These are phyloP conservation scores for Bombus waltoni DNA, from an alignment of 1,140 invertebrate genomes.

Conservation along the genomic window DNA sequence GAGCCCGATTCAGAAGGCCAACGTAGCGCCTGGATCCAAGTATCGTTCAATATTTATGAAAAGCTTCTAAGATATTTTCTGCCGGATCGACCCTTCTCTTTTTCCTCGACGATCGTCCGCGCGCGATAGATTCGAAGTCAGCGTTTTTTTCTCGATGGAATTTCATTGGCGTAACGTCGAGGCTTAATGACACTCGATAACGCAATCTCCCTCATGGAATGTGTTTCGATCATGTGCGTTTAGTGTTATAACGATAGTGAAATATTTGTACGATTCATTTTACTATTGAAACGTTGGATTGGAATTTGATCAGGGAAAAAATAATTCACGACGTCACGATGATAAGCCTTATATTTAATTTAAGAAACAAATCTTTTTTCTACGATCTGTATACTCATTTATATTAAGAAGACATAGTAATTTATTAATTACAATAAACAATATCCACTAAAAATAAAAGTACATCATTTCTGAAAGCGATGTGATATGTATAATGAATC, in stretches of 20 bases:
- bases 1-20: conserved; percentile 75
- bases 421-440: too few relatives aligned
- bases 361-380: background rate
- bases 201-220: too few relatives aligned
- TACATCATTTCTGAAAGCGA: background rate
- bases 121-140: conserved; percentile 55
- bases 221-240: background rate
- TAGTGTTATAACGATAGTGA: too few relatives aligned
- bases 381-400: too few relatives aligned
- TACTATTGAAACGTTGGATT: background rate
- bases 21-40: conserved; percentile 62
- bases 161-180: background rate
- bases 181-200: background rate
- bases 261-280: background rate
- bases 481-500: background rate
- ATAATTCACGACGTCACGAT: background rate
- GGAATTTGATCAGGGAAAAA: background rate
- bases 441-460: too few relatives aligned
- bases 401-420: too few relatives aligned
- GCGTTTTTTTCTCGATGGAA: conserved; percentile 16
- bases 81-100: conserved; percentile 25
- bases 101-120: conserved; percentile 3
- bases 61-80: conserved; percentile 71
- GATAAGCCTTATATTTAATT: background rate
- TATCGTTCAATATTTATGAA: conserved; percentile 81